A percentile compares a stretch with the other conserved stretches of the same genome.
phyloP scores from a whole-genome alignment of 2,797 vertebrate genomes.

The Onychomys arenicola region DNA sequence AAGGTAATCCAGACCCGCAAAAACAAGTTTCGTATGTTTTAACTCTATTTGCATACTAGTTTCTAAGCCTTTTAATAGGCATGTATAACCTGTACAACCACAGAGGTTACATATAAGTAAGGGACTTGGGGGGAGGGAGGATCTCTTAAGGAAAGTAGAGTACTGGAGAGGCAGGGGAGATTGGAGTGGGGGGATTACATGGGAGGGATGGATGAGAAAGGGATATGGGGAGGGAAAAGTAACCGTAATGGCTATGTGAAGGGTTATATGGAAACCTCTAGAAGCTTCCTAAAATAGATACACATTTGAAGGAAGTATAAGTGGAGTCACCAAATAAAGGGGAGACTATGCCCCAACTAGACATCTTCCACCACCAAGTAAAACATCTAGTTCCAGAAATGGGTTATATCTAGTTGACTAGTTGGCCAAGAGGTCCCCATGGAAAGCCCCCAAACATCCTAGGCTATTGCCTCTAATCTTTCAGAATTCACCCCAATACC shows the following conservation, averaged over 20 bases:
- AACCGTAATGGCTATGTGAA: background rate
- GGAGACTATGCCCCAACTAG: background rate
- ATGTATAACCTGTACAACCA: background rate
- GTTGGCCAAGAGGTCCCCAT: background rate
- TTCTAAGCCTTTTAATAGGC: background rate
- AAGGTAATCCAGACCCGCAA: background rate
- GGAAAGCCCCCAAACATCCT: background rate
- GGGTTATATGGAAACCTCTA: background rate
- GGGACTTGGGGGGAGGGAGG: background rate
- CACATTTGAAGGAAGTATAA: background rate
- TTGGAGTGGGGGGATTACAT: background rate
- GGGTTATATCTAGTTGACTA: background rate
- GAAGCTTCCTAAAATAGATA: background rate
- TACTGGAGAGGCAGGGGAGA: too few relatives aligned
- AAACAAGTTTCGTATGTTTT: background rate
- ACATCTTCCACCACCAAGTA: background rate
- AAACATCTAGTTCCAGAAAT: background rate
- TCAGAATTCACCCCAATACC: too few relatives aligned
- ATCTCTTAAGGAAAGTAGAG: background rate
- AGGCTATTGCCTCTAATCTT: background rate
- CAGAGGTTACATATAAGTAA: background rate
- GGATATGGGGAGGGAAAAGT: background rate
- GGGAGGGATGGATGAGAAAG: background rate
- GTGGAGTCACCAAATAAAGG: background rate
- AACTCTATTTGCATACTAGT: background rate